Evolutionary conservation across 1,140 invertebrate genomes (phyloP), one percentile per base, ranked within the genome.

Genomic region (Bacillus rossius): DNA sequence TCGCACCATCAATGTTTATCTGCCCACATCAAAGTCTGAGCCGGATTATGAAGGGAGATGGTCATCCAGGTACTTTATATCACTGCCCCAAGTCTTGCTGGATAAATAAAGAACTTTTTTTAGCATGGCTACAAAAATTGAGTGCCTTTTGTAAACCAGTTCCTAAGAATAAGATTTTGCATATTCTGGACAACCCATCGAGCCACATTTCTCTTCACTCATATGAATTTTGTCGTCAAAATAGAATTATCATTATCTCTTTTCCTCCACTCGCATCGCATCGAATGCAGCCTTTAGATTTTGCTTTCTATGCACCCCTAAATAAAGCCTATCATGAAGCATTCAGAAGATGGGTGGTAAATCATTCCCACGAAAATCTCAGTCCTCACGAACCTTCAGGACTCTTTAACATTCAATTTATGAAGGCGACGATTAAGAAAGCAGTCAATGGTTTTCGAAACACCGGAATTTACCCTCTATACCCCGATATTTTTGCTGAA

Each of bases 1-100:
- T 63, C 55, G 64, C 79, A 20, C 72, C 75, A 19, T 75, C 73
- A 10, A 55, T 76, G 45, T 75, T 79, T 55, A 64, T 78, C 29
- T 78, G 71, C 61, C 66, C 72, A 4, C 55, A 69, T 5, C 64
- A 71, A 54, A 67, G 69, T 62, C 69, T 71, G 37, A 64, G 65
- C 60, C 64, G 67, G 25, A 57, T 65, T 10, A 65, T 78, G 19
- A 65, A 71, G 49, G 66, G 65, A 16, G 68, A 70, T 68, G 71
- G 70, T n/a, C 73, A 73, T 29, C 43, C 52, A 42, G 25, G 52
- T 55, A 40, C 23, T 71, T 65, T 38, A 58, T n/a, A n/a, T n/a
- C n/a, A n/a, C n/a, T 65, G 29, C 29, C 10, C 5, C 10, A 34
- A 34, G 29, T 34, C 29, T 7, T 4, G 10, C 4, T 34, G 29